phyloP scores from a whole-genome alignment of 2,113 vertebrate species.

The Cercopithecus mona region DNA sequence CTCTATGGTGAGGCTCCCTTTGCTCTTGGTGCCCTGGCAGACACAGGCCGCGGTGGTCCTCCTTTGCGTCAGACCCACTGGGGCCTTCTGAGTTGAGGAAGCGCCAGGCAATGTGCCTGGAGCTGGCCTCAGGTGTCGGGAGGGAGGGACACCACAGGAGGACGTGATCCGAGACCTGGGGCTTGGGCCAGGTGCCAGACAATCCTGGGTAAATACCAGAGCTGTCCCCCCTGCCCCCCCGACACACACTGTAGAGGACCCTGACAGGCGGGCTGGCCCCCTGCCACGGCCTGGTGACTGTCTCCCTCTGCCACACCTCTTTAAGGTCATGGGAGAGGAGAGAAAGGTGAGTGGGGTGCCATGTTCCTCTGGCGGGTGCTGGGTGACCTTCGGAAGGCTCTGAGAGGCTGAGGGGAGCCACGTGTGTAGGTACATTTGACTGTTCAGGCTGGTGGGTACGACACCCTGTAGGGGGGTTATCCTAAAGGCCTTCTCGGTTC shows the following conservation, averaged over 20 bases:
- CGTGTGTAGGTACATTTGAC: background rate
- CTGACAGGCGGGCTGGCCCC: no score
- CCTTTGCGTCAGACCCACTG: background rate
- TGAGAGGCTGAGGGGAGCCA: background rate
- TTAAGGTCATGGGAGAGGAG: background rate
- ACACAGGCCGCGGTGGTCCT: accelerated
- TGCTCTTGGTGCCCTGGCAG: background rate
- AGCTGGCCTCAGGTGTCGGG: no score
- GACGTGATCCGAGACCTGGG: background rate
- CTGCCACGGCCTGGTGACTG: background rate
- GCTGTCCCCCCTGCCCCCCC: no score
- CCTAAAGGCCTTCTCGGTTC: no score
- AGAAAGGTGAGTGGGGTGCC: background rate
- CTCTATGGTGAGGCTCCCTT: background rate
- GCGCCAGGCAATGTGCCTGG: no score
- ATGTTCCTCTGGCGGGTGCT: background rate
- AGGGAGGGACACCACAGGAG: no score
- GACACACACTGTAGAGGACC: background rate
- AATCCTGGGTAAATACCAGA: background rate
- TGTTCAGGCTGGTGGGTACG: no score
- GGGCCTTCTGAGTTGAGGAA: background rate
- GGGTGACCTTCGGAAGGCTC: background rate
- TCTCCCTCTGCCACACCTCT: background rate
- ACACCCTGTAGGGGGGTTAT: no score
- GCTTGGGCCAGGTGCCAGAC: background rate